phyloP scores from a whole-genome alignment of 2,888 invertebrate species.

The Pseudolycoriella hygida region DNA sequence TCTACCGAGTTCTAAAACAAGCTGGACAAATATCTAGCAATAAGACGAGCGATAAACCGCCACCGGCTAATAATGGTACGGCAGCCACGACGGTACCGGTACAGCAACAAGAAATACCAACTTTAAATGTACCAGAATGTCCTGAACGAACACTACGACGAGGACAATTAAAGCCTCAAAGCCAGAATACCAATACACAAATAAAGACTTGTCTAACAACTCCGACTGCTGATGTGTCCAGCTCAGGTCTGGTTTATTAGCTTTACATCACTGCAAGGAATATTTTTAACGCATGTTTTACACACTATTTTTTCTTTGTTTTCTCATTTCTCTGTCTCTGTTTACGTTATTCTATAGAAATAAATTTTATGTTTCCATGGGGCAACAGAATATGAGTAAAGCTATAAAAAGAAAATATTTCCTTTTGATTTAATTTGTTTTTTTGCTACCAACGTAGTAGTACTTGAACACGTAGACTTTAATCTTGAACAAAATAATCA shows the following conservation, averaged over 20 bases:
- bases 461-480: too few species aligned
- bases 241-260: conserved; percentile 19
- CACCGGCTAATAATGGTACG: neutral
- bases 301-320: too few species aligned
- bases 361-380: too few species aligned
- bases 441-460: too few species aligned
- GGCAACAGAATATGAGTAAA: too few species aligned
- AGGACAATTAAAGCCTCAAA: conserved; percentile 3
- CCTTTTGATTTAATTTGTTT: too few species aligned
- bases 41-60: conserved; percentile 19
- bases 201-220: conserved; percentile 15
- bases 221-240: conserved; percentile 31
- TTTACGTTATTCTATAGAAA: too few species aligned
- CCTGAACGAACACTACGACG: conserved; percentile 15
- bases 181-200: conserved; percentile 9
- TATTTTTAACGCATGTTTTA: too few species aligned
- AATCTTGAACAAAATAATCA: too few species aligned
- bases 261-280: too few species aligned
- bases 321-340: too few species aligned
- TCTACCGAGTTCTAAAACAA: conserved; percentile 88
- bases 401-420: too few species aligned
- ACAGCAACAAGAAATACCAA: conserved; percentile 22
- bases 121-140: conserved; percentile 25
- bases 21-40: conserved; percentile 64
- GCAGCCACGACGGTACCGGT: neutral